Conservation (phyloP, 2,888 invertebrate species). For the Lasioglossum zephyrum region DNA sequence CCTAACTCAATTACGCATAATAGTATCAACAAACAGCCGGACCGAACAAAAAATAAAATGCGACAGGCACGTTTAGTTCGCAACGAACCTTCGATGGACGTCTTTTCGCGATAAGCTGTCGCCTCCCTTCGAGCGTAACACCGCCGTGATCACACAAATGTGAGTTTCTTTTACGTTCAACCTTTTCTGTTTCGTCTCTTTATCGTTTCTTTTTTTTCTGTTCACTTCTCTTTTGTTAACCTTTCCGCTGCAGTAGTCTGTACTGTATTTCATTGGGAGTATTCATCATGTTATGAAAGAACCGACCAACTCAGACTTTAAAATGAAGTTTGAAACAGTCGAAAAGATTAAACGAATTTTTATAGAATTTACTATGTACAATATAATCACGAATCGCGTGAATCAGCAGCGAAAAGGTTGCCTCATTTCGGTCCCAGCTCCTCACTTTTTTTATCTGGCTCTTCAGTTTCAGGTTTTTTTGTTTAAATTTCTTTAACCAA, state of each 20-base stretch:
- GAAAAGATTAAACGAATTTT: too few species aligned
- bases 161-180: constrained; percentile 49
- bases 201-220: not conserved
- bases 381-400: not conserved
- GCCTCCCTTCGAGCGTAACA: constrained; percentile 14
- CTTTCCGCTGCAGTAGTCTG: not conserved
- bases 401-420: not conserved
- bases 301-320: not conserved
- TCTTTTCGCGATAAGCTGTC: constrained; percentile 26
- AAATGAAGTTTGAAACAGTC: not conserved
- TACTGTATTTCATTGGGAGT: too few species aligned
- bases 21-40: constrained; percentile 79
- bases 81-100: constrained; percentile 36
- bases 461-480: constrained; percentile 73
- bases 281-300: too few species aligned
- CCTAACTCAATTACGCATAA: constrained; percentile 81
- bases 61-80: constrained; percentile 72
- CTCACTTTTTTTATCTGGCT: constrained; percentile 32
- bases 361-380: too few species aligned
- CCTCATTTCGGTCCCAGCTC: constrained; percentile 1
- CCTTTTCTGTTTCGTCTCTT: not conserved
- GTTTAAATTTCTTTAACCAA: constrained; percentile 68
- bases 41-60: constrained; percentile 53
- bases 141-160: constrained; percentile 40
- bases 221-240: constrained; percentile 5